Evolutionary conservation across 1,140 invertebrate species (phyloP).

Genomic region (Drosophila sp.): DNA sequence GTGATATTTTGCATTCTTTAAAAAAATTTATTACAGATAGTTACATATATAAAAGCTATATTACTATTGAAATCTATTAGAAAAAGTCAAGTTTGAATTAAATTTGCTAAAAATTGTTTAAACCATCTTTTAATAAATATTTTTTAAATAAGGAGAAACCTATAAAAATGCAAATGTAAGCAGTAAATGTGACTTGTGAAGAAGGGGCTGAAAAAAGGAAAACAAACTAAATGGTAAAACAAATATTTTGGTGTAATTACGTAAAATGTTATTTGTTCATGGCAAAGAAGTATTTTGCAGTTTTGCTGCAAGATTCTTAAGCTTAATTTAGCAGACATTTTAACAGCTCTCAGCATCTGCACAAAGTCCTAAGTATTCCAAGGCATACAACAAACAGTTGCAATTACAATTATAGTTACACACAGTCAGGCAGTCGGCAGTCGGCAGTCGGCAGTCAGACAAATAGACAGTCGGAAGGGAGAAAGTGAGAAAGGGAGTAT

Average conservation of each 20-base stretch:
- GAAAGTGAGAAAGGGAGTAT: not conserved
- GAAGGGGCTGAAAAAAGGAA: not conserved
- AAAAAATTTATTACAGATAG: too few species aligned
- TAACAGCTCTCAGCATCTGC: slow-evolving; percentile 12
- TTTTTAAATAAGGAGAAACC: too few species aligned
- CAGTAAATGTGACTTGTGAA: not conserved
- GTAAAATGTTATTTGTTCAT: slow-evolving; percentile 26
- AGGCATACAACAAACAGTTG: slow-evolving; percentile 7
- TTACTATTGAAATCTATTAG: too few species aligned
- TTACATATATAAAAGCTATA: too few species aligned
- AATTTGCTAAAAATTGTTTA: too few species aligned
- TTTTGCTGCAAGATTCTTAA: slow-evolving; percentile 1
- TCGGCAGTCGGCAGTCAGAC: too few species aligned
- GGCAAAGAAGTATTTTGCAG: not conserved
- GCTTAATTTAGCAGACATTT: slow-evolving; percentile 26
- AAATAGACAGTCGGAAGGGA: not conserved
- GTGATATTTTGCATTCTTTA: too few species aligned
- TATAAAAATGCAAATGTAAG: too few species aligned
- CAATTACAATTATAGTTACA: slow-evolving; percentile 22
- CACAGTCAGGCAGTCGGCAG: not conserved
- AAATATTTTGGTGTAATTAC: slow-evolving; percentile 44
- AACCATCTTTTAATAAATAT: too few species aligned
- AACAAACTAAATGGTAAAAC: not conserved
- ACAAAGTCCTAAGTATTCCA: slow-evolving; percentile 4
- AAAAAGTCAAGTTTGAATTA: too few species aligned